Base-by-base conservation (phyloP, 2,888 invertebrate genomes). In the Diadegma fenestrale region DNA sequence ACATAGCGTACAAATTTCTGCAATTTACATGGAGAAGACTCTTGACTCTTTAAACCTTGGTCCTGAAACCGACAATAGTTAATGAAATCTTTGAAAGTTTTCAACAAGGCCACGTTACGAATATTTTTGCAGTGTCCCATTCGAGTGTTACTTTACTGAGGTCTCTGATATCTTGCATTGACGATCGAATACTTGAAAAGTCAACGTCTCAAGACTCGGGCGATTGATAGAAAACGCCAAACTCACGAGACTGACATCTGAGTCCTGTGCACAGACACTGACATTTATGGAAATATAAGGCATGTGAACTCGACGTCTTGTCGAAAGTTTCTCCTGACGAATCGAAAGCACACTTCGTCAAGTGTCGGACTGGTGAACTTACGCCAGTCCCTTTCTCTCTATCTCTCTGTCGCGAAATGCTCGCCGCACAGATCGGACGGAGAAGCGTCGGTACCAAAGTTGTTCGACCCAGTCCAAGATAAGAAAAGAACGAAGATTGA, bases 401-500 rank as follows among this genome's bases (percentile, higher is more conserved):
- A 37, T 33, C 0, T n/a, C 0, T n/a, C 33, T 8, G n/a, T 30
- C n/a, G 19, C 19, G 19, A 61, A 14, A 45, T 17, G 26, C 41
- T 64, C 48, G 10, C 12, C 14, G 14, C 12, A 63, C 45, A 14
- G 5, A 30, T 48, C n/a, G 22, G 5, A 7, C 7, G 17, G 8
- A 30, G 26, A 63, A 12, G 14, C 64, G 26, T 33, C n/a, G 12
- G 75, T 8, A 19, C 26, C 19, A 45, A 75, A 75, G 48, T 64
- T 64, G 48, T n/a, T 33, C 22, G 75, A 75, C 8, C 33, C 19
- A 45, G 33, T 48, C 63, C 19, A 22, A 48, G 45, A 63, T 14
- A 14, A 41, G 26, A 41, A 37, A 66, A 54, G 54, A 26, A 37
- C 22, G 30, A 66, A 41, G 33, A 76, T 76, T 33, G 41, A 51